Percentiles rank a stretch among this genome's conserved stretches.
These are phyloP conservation scores for Hypsibius dujardini DNA, from an alignment of 1,140 invertebrate genomes.

Conservation along the genomic window DNA sequence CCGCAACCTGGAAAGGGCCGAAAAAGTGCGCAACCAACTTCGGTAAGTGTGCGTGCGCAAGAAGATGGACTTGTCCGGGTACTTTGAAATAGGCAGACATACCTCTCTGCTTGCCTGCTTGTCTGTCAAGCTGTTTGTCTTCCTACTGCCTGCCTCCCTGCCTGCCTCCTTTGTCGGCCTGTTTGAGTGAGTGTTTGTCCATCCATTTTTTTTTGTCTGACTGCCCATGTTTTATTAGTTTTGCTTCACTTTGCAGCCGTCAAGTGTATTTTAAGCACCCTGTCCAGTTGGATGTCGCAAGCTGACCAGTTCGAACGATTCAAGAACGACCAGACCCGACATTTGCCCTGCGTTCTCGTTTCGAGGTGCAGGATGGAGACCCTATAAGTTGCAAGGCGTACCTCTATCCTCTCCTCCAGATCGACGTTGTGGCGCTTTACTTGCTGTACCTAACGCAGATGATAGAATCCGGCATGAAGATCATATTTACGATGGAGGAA, in stretches of 20 bases:
- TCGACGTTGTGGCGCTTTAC: conserved; percentile 87
- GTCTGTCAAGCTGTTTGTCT: too few species aligned
- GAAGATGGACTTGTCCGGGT: too few species aligned
- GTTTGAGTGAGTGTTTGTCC: too few species aligned
- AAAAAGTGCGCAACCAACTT: too few species aligned
- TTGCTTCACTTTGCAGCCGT: conserved; percentile 47
- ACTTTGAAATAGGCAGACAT: too few species aligned
- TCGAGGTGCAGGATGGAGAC: conserved; percentile 75
- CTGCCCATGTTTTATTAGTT: too few species aligned
- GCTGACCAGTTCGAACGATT: conserved; percentile 74
- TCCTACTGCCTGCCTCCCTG: too few species aligned
- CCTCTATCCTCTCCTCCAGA: conserved; percentile 62
- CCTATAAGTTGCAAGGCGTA: conserved; percentile 64
- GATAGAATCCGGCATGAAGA: conserved; percentile 72
- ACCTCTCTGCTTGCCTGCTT: too few species aligned
- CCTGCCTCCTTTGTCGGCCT: too few species aligned
- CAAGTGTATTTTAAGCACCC: conserved; percentile 94
- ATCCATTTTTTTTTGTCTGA: too few species aligned
- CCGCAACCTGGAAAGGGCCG: too few species aligned
- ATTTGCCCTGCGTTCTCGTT: conserved; percentile 82
- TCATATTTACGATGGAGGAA: conserved; percentile 96
- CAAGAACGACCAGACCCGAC: conserved; percentile 74
- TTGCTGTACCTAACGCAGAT: conserved; percentile 89
- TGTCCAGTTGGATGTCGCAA: conserved; percentile 92
- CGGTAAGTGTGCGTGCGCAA: too few species aligned